Evolutionary conservation across 2,797 vertebrate species (phyloP).

Genomic region (Phalloptychus januarius): DNA sequence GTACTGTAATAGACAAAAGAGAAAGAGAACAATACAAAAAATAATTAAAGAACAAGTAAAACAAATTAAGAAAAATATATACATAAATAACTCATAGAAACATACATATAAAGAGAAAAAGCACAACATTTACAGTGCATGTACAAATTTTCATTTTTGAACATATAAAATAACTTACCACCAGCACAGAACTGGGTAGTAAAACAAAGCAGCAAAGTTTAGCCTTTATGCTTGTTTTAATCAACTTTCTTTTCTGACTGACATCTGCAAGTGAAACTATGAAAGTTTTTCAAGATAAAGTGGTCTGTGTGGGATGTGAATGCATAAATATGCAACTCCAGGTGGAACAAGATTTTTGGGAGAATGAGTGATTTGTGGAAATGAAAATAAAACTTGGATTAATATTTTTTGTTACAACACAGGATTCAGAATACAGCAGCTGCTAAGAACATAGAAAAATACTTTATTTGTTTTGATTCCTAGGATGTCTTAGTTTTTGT

Average conservation of each 20-base stretch:
- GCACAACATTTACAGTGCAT: neutral
- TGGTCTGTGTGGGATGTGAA: slow-evolving; percentile 30
- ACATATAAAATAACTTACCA: neutral
- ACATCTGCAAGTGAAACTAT: neutral
- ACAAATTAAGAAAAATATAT: neutral
- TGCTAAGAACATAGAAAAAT: neutral
- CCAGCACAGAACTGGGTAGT: neutral
- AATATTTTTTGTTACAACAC: neutral
- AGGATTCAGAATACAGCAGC: neutral
- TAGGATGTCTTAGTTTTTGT: neutral
- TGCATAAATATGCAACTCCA: neutral
- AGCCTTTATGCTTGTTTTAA: neutral
- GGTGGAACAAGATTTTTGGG: slow-evolving; percentile 12
- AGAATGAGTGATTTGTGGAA: neutral
- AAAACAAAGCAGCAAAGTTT: neutral
- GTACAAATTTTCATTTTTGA: neutral
- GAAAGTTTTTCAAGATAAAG: slow-evolving; percentile 17
- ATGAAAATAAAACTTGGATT: neutral
- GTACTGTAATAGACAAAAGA: slow-evolving; percentile 63
- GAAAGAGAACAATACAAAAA: neutral
- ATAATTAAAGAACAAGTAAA: neutral
- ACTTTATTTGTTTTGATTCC: neutral
- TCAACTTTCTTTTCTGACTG: neutral
- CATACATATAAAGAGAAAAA: neutral
- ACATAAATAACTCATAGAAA: neutral